Conservation (phyloP, 2,888 invertebrate species). For the Thecocarcelia acutangulata region DNA sequence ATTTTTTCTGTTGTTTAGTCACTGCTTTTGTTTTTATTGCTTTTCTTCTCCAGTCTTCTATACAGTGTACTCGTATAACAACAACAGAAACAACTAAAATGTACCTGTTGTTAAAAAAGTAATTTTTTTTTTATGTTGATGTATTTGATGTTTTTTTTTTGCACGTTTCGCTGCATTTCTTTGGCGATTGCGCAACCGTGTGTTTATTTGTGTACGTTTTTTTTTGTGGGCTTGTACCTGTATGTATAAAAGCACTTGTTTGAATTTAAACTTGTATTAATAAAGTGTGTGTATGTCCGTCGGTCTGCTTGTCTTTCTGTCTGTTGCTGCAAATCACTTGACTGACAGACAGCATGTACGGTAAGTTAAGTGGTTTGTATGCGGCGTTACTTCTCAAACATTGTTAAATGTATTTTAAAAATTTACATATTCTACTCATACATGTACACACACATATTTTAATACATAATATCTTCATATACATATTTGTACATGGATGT, state of each 20-base stretch:
- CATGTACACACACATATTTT: too few species aligned
- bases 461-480: too few species aligned
- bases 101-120: constrained; percentile 52
- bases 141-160: constrained; percentile 60
- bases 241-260: constrained; percentile 21
- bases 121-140: constrained; percentile 35
- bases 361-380: constrained; percentile 40
- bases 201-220: constrained; percentile 12
- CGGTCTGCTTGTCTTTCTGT: background rate
- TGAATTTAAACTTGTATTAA: constrained; percentile 20
- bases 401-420: constrained; percentile 42
- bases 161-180: constrained; percentile 67
- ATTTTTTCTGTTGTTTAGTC: constrained; percentile 50
- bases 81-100: constrained; percentile 35
- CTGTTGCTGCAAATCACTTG: background rate
- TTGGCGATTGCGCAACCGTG: constrained; percentile 66
- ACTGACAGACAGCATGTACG: background rate
- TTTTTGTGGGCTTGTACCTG: background rate
- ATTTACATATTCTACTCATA: constrained; percentile 15
- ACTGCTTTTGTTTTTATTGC: constrained; percentile 12
- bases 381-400: constrained; percentile 36
- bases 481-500: too few species aligned
- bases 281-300: background rate
- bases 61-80: constrained; percentile 11
- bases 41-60: constrained; percentile 25